Base-by-base conservation (phyloP, 2,888 invertebrate species). In the Eristalinus aeneus region DNA sequence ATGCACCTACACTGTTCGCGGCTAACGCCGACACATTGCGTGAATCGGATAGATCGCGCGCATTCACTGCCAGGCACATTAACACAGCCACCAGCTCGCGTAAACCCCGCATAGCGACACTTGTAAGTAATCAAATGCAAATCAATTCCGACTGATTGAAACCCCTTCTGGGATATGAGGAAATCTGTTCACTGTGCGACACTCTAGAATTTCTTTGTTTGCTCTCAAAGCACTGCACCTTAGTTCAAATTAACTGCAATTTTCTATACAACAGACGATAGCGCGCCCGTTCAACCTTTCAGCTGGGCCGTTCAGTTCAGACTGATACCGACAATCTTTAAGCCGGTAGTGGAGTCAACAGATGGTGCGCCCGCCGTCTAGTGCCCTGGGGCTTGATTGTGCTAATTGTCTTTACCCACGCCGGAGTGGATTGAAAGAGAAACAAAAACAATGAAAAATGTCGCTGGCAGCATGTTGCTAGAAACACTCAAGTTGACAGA, bases 271-370 rank as follows among this genome's bases (percentile, higher is more conserved):
- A 16, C 46, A 73, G 64, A 20, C 63, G 68, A 68, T 77, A 72
- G 68, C 58, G 46, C 46, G 46, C 46, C 46, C 46, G 76, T 39
- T 64, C 65, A 82, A 86, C 86, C 74, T 78, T 67, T 77, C 74
- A 82, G 77, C 36, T 73, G 82, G 64, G 65, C 63, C 67, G 73
- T 82, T 77, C 77, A 86, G 78, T 74, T 82, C 74, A 36, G 78
- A 86, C 86, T 86, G 76, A 77, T 77, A 73, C 23, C 73, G 56
- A 63, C 68, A 63, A 81, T 85, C 67, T 63, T 27, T 20, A 34
- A 63, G 69, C 69, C 72, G 80, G 63, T 68, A 34, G 46, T 53
- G 54, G 71, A 72, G 75, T 67, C 46, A 75, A 61, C 61, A 78
- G 46, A 31, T 65, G 39, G 39, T 31, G 36, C 23, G 39, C 2